phyloP scores from a whole-genome alignment of 1,140 invertebrate species.

The Zaprionus nigranus region DNA sequence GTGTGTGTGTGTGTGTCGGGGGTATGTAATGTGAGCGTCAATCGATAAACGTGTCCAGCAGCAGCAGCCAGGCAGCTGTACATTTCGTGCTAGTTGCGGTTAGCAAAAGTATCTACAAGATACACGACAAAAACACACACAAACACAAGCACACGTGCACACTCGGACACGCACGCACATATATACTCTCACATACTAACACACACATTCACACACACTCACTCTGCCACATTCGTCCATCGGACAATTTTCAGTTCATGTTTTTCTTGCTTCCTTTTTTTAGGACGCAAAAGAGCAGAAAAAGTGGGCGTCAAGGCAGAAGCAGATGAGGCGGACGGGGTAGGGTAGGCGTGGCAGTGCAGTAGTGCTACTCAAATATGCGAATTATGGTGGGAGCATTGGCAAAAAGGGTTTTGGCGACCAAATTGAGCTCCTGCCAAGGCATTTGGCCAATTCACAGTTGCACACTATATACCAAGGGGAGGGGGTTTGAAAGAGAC shows the following conservation, averaged over 20 bases:
- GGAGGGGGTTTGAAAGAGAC: background rate
- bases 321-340: too few relatives aligned
- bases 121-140: constrained; percentile 37
- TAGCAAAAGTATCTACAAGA: constrained; percentile 68
- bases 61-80: constrained; percentile 58
- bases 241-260: constrained; percentile 27
- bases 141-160: constrained; percentile 38
- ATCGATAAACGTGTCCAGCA: constrained; percentile 74
- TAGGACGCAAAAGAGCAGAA: constrained; percentile 30
- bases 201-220: background rate
- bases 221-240: constrained; percentile 48
- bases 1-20: constrained; percentile 8
- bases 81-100: constrained; percentile 52
- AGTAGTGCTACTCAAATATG: background rate
- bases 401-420: background rate
- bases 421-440: background rate
- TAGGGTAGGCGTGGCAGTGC: too few relatives aligned
- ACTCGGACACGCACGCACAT: background rate
- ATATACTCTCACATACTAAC: background rate
- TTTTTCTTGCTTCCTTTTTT: constrained; percentile 27
- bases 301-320: background rate
- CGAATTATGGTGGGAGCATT: background rate
- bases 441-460: background rate
- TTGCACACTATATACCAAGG: background rate
- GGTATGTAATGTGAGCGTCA: constrained; percentile 11